Evolutionary conservation across 2,888 invertebrate genomes (phyloP).

Genomic region (Xylota sylvarum): DNA sequence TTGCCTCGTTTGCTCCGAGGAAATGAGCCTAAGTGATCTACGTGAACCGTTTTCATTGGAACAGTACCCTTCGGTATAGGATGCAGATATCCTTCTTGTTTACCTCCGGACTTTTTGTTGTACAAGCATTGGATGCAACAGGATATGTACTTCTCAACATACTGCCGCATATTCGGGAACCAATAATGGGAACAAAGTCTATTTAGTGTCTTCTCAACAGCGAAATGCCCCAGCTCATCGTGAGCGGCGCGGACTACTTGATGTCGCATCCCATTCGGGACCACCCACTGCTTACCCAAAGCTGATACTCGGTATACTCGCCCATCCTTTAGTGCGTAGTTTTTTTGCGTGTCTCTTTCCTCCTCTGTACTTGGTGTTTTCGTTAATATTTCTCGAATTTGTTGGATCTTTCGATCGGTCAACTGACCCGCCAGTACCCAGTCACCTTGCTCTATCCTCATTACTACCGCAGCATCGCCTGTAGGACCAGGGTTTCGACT

Average conservation of each 20-base stretch:
- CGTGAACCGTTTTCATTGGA: slow-evolving; percentile 83
- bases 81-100: slow-evolving; percentile 80
- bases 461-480: background rate
- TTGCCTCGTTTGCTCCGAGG: slow-evolving; percentile 79
- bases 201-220: slow-evolving; percentile 76
- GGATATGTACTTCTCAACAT: slow-evolving; percentile 81
- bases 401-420: slow-evolving; percentile 38
- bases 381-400: slow-evolving; percentile 22
- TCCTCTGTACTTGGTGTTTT: background rate
- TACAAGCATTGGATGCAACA: slow-evolving; percentile 80
- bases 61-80: slow-evolving; percentile 81
- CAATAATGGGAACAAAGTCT: slow-evolving; percentile 81
- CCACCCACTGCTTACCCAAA: slow-evolving; percentile 68
- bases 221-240: slow-evolving; percentile 76
- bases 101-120: slow-evolving; percentile 79
- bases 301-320: slow-evolving; percentile 61
- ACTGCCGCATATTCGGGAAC: slow-evolving; percentile 82
- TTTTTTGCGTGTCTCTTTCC: slow-evolving; percentile 46
- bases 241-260: slow-evolving; percentile 70
- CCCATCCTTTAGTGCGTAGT: slow-evolving; percentile 65
- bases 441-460: slow-evolving; percentile 18
- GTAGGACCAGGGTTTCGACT: slow-evolving; percentile 73
- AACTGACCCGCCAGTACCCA: slow-evolving; percentile 53
- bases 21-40: slow-evolving; percentile 84
- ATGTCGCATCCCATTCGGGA: slow-evolving; percentile 67